Percentiles rank a stretch among this genome's conserved stretches.
Evolutionary conservation across 2,888 invertebrate genomes (phyloP).

Genomic region (Amblyjoppa fuscipennis): DNA sequence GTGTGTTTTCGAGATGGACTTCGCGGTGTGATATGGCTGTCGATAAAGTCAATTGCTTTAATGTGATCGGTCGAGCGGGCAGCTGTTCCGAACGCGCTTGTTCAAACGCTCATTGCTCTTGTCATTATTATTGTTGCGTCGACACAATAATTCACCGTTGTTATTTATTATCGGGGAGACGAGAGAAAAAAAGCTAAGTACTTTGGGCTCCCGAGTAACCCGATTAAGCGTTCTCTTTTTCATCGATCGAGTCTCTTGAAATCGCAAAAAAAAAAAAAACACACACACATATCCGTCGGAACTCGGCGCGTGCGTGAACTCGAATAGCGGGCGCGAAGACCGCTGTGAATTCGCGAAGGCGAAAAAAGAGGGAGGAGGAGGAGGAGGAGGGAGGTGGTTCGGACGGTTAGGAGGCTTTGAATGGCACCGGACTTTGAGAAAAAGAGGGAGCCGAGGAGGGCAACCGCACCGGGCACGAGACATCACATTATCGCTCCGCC

Average conservation of each 20-base stretch:
- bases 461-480: slow-evolving; percentile 67
- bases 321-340: not conserved
- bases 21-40: slow-evolving; percentile 54
- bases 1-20: slow-evolving; percentile 27
- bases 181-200: not conserved
- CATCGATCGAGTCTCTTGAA: not conserved
- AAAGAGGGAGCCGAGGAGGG: slow-evolving; percentile 78
- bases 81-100: slow-evolving; percentile 34
- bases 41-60: slow-evolving; percentile 45
- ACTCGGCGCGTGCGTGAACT: not conserved
- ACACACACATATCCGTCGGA: not conserved
- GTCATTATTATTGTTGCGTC: slow-evolving; percentile 31
- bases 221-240: too few species aligned
- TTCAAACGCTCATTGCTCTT: slow-evolving; percentile 20
- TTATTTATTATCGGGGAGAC: not conserved
- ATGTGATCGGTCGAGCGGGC: slow-evolving; percentile 37
- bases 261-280: not conserved
- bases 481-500: slow-evolving; percentile 47
- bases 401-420: slow-evolving; percentile 68
- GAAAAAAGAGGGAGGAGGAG: not conserved
- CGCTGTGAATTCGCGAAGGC: not conserved
- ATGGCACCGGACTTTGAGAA: slow-evolving; percentile 83
- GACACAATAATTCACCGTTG: slow-evolving; percentile 42
- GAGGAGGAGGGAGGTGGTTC: not conserved
- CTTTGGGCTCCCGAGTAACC: not conserved